Conservation (phyloP, 2,113 vertebrate species). For the Myiopsitta monachus region DNA sequence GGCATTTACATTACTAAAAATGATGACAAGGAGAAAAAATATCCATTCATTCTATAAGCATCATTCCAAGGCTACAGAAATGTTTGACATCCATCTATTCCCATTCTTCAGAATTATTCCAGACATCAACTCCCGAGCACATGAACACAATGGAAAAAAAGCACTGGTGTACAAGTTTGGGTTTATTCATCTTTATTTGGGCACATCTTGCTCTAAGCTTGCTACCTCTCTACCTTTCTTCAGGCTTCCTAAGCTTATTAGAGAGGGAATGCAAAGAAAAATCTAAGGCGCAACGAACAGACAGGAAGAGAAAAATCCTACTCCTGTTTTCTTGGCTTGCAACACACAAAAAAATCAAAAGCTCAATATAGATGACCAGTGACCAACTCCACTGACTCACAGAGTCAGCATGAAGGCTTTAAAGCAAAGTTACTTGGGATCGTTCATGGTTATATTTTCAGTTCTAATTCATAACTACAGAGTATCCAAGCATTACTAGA, state of each 20-base stretch:
- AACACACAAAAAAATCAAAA: background rate
- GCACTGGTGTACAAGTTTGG: rapidly evolving
- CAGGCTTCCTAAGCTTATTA: background rate
- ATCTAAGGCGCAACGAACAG: background rate
- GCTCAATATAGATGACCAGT: background rate
- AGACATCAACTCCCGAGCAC: background rate
- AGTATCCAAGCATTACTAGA: background rate
- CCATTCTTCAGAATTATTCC: background rate
- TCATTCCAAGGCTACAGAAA: background rate
- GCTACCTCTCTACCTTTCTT: background rate
- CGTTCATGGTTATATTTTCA: background rate
- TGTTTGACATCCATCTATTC: background rate
- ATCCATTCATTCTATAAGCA: background rate
- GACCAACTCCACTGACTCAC: background rate
- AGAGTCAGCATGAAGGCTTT: background rate
- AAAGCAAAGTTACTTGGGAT: background rate
- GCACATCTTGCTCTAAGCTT: background rate
- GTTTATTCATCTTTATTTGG: background rate
- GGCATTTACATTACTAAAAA: background rate
- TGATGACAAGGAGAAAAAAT: background rate
- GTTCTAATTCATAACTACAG: background rate
- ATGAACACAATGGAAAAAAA: background rate
- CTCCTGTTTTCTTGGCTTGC: background rate
- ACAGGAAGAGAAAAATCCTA: background rate
- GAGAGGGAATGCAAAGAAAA: background rate